Conservation (phyloP, 2,113 vertebrate genomes). For the Cephalopterus ornatus region DNA sequence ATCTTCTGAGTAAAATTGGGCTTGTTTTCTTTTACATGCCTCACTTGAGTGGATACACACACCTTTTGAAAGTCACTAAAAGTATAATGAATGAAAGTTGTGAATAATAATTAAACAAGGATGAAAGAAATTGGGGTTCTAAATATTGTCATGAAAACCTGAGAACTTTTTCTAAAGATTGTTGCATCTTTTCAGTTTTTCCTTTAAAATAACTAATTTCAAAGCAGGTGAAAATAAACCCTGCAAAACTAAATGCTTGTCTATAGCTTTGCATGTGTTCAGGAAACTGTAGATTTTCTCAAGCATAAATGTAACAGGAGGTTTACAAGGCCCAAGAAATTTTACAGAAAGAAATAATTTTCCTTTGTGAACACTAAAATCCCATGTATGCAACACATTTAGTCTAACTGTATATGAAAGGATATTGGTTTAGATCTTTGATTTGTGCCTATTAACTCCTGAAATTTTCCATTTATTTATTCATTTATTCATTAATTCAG, state of each 20-base stretch:
- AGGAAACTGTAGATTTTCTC: neutral
- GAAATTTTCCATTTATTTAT: neutral
- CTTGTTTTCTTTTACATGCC: neutral
- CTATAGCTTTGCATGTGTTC: neutral
- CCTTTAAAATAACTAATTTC: neutral
- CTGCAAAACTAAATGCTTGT: fast-evolving
- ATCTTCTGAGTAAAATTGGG: neutral
- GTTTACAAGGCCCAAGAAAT: neutral
- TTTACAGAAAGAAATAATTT: neutral
- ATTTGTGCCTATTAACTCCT: neutral
- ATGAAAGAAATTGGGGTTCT: neutral
- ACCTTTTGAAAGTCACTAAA: neutral
- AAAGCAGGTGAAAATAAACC: fast-evolving
- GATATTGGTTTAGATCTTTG: neutral
- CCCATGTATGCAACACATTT: neutral
- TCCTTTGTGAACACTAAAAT: neutral
- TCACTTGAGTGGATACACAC: neutral
- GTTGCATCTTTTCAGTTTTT: neutral
- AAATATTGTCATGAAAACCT: neutral
- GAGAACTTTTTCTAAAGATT: neutral
- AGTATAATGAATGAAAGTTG: neutral
- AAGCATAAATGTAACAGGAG: neutral
- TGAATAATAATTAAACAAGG: neutral
- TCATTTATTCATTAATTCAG: neutral
- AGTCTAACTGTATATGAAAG: neutral